Evolutionary conservation across 2,888 invertebrate genomes (phyloP).

Genomic region (Marronus borbonicus): DNA sequence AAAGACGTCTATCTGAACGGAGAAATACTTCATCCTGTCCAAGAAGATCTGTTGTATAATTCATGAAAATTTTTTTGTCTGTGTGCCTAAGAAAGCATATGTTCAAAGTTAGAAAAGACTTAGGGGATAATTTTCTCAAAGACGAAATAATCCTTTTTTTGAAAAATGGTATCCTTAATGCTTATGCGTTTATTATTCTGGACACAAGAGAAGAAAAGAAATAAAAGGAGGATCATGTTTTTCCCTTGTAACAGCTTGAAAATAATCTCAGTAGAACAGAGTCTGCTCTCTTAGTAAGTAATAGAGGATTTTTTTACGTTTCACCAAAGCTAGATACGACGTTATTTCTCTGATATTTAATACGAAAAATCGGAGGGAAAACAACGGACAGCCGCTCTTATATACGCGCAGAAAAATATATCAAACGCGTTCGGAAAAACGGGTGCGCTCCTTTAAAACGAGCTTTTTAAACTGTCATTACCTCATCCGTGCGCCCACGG

Average conservation of each 20-base stretch:
- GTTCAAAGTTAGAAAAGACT: conserved; percentile 4
- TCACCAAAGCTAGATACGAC: background rate
- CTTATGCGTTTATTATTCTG: background rate
- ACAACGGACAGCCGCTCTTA: conserved; percentile 1
- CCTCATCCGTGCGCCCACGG: conserved; percentile 55
- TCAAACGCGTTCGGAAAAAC: background rate
- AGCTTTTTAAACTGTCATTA: conserved; percentile 53
- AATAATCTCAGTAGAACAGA: background rate
- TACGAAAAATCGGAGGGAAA: background rate
- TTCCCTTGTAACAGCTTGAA: background rate
- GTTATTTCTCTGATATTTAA: background rate
- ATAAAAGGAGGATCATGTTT: background rate
- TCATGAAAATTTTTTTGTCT: conserved; percentile 5
- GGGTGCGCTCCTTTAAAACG: conserved; percentile 32
- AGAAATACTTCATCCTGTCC: background rate
- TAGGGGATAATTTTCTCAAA: conserved; percentile 15
- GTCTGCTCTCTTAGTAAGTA: too few relatives aligned
- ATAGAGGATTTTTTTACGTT: background rate
- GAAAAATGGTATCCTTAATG: background rate
- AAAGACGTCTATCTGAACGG: background rate
- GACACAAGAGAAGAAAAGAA: background rate
- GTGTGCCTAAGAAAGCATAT: background rate
- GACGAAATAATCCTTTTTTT: background rate
- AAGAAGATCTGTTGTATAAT: background rate
- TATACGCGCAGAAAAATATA: background rate